phyloP scores from a whole-genome alignment of 2,797 vertebrate species.

The Tolypeutes matacus region DNA sequence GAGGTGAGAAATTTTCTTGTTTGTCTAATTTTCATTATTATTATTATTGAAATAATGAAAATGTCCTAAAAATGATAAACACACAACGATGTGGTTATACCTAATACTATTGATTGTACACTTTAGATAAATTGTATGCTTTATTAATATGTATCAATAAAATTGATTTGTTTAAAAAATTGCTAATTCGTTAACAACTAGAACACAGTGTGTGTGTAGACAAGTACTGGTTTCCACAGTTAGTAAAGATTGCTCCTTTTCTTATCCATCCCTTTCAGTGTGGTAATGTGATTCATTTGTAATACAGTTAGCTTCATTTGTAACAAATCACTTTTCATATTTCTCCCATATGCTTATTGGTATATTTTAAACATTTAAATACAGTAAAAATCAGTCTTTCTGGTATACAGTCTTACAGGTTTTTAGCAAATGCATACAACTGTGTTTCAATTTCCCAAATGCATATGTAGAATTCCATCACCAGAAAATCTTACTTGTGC shows the following conservation, averaged over 20 bases:
- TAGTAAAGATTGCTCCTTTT: neutral
- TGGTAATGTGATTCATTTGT: neutral
- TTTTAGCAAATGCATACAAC: neutral
- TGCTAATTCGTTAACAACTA: neutral
- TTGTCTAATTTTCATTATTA: too few species aligned
- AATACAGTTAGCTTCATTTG: neutral
- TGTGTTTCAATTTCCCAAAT: neutral
- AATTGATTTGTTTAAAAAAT: too few species aligned
- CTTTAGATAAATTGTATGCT: too few species aligned
- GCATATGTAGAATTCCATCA: neutral
- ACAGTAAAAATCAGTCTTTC: too few species aligned
- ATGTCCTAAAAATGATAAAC: too few species aligned
- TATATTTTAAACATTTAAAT: neutral
- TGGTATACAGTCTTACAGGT: neutral
- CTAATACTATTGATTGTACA: too few species aligned
- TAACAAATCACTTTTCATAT: neutral
- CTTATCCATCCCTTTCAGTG: neutral
- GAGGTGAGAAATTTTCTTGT: too few species aligned
- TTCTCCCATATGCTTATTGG: neutral
- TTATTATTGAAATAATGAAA: too few species aligned
- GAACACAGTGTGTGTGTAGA: neutral
- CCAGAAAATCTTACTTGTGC: neutral
- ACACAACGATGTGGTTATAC: too few species aligned
- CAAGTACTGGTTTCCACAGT: neutral
- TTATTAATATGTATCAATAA: too few species aligned